These are phyloP conservation scores for Glomeris marginata DNA, from an alignment of 2,888 invertebrate genomes.

Conservation along the genomic window DNA sequence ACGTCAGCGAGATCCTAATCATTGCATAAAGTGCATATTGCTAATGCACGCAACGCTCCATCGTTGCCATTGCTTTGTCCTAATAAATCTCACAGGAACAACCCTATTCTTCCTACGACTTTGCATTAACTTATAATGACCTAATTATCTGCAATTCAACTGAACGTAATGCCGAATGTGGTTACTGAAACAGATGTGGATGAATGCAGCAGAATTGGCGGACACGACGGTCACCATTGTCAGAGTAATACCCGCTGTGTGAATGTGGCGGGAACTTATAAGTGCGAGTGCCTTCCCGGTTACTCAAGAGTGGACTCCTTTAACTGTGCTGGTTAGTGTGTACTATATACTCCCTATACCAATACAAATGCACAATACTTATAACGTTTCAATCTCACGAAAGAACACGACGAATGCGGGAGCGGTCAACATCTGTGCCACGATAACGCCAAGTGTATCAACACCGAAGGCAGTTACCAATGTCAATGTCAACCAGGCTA, in stretches of 20 bases:
- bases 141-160: no score
- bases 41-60: no score
- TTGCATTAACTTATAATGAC: no score
- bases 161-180: no score
- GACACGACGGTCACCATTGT: constrained; percentile 67
- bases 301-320: constrained; percentile 48
- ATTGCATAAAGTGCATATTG: no score
- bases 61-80: no score
- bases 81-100: no score
- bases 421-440: constrained; percentile 57
- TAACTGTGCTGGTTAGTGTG: constrained; percentile 18
- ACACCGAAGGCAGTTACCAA: constrained; percentile 58
- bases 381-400: constrained; percentile 8
- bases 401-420: constrained; percentile 64
- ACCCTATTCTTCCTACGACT: no score
- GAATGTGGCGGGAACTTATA: constrained; percentile 65
- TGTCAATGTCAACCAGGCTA: constrained; percentile 59
- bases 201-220: constrained; percentile 65
- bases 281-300: constrained; percentile 67
- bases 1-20: no score
- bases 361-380: not conserved
- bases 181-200: constrained; percentile 50
- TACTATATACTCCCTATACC: not conserved
- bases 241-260: constrained; percentile 67
- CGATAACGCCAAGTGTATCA: constrained; percentile 57